Conservation (phyloP, 1,140 invertebrate genomes). For the Apis florea region DNA sequence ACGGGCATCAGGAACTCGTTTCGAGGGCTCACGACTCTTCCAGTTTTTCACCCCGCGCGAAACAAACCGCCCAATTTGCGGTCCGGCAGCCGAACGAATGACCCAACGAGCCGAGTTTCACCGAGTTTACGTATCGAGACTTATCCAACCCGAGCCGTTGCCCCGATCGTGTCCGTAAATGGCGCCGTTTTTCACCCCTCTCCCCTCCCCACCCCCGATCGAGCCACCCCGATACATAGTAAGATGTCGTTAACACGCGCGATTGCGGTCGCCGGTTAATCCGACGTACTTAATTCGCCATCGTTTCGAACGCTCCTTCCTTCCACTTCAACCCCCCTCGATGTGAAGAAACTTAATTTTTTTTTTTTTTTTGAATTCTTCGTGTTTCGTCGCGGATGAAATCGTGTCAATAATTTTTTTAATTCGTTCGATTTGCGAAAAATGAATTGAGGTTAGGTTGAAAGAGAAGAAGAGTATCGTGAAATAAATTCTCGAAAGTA, state of each 20-base stretch:
- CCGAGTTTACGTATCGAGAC: slow-evolving; percentile 56
- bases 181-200: slow-evolving; percentile 44
- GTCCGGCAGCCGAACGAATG: slow-evolving; percentile 66
- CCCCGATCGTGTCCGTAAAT: slow-evolving; percentile 21
- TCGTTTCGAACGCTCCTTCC: neutral
- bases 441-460: too few species aligned
- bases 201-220: too few species aligned
- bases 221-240: slow-evolving; percentile 36
- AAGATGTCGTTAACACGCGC: slow-evolving; percentile 44
- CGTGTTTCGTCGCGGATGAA: too few species aligned
- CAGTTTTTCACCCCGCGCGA: slow-evolving; percentile 30
- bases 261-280: slow-evolving; percentile 20
- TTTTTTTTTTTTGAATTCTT: too few species aligned
- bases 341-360: too few species aligned
- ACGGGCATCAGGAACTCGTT: slow-evolving; percentile 43
- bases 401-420: too few species aligned
- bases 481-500: too few species aligned
- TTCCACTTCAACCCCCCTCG: neutral
- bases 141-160: neutral
- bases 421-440: too few species aligned
- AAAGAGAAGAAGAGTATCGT: too few species aligned
- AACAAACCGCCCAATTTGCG: slow-evolving; percentile 74
- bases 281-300: slow-evolving; percentile 15
- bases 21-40: slow-evolving; percentile 27
- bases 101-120: slow-evolving; percentile 50